Evolutionary conservation across 53 echinoderm and acorn worm species (phyloP).

Genomic region (Hippasteria phrygiana): DNA sequence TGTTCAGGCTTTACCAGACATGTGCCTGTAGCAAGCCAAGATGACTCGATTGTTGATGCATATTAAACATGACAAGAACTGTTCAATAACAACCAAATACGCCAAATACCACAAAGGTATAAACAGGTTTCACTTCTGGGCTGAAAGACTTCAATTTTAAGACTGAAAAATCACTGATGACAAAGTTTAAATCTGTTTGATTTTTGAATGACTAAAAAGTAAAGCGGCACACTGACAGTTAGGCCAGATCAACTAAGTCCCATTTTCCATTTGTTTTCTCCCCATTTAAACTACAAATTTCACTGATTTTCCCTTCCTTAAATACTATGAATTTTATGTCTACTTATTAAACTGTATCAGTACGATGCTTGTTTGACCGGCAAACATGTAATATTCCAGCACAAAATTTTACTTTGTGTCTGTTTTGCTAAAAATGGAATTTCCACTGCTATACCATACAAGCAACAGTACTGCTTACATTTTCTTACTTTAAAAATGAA

Average conservation of each 20-base stretch:
- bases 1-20: no score
- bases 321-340: not conserved
- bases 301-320: not conserved
- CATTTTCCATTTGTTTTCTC: not conserved
- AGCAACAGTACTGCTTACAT: not conserved
- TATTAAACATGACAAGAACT: no score
- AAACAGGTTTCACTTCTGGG: not conserved
- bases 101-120: not conserved
- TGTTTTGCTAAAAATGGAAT: constrained; percentile 3
- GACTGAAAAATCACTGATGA: not conserved
- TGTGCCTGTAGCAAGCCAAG: no score
- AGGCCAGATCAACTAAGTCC: not conserved
- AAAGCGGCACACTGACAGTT: not conserved
- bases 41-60: no score
- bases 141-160: constrained; percentile 6
- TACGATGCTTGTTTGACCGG: constrained; percentile 32
- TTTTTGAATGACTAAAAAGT: not conserved
- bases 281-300: not conserved
- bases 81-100: not conserved
- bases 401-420: not conserved
- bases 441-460: not conserved
- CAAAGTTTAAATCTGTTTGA: not conserved
- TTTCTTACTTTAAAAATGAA: not conserved
- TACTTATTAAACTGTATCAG: not conserved
- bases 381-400: constrained; percentile 38